Evolutionary conservation across 2,113 vertebrate genomes (phyloP), one percentile per base, ranked within the genome.

Genomic region (Syrrhaptes paradoxus): DNA sequence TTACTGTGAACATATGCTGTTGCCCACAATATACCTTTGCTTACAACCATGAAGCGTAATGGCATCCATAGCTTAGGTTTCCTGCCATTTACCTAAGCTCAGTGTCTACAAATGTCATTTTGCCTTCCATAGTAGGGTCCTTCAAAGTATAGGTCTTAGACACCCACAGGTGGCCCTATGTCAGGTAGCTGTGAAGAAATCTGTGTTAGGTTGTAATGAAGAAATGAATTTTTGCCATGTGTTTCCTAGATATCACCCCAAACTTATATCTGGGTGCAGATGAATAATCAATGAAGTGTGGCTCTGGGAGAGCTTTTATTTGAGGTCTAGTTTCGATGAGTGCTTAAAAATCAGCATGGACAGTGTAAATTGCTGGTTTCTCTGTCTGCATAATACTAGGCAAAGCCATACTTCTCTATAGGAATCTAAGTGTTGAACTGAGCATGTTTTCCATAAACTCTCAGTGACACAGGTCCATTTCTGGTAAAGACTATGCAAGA

Each of bases 401-500:
- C 52, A 87, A 74, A 81, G 68, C n/a, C 80, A 57, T 41, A 46
- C 32, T 45, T 93, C 34, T 78, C 13, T 45, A 15, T 32, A 87
- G 58, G 36, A 94, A 71, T 58, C 43, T 51, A 51, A 68, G 17
- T 24, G 25, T 84, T 88, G 63, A 71, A 63, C 20, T 78, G 84
- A 78, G 41, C 31, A 81, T 89, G 58, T 94, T 89, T 95, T 78
- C 85, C 73, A 58, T 85, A 91, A 94, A 87, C 25, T 81, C n/a
- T 61, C 12, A 25, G 45, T 82, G 87, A 80, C 84, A 84, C 17
- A 32, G 17, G 77, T 70, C 93, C 80, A 89, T 61, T 65, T 87
- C 84, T 85, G 93, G 89, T 87, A 91, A 89, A 89, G 61, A 79
- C 25, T 74, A 87, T 77, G 59, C 61, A 77, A 68, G 51, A 88